Evolutionary conservation across 2,797 vertebrate species (phyloP).

Genomic region (Coregonus suidteri): DNA sequence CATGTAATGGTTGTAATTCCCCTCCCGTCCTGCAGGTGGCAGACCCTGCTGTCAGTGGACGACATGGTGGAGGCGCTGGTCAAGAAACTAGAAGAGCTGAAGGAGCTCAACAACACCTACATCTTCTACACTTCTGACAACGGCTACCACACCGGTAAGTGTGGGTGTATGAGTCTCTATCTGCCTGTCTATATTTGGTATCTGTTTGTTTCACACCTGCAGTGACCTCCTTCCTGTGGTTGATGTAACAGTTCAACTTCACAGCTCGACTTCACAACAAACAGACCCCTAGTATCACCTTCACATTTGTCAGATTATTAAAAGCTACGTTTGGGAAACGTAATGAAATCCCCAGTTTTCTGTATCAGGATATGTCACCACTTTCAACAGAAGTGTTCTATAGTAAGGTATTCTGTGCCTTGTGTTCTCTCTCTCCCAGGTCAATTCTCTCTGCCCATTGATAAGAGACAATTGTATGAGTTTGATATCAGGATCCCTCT

Average conservation of each 20-base stretch:
- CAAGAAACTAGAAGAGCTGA: conserved; percentile 69
- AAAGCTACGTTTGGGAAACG: neutral
- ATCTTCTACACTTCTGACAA: conserved; percentile 82
- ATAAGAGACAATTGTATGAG: conserved; percentile 82
- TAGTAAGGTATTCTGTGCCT: neutral
- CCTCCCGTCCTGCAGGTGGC: conserved; percentile 69
- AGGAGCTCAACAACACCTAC: conserved; percentile 78
- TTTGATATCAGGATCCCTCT: conserved; percentile 80
- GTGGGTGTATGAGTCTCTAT: neutral
- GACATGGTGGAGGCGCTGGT: conserved; percentile 80
- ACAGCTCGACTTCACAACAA: neutral
- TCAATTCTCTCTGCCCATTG: conserved; percentile 83
- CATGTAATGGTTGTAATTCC: neutral
- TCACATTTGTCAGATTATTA: neutral
- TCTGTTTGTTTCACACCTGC: conserved; percentile 1
- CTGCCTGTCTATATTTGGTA: neutral
- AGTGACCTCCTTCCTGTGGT: neutral
- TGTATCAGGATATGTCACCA: neutral
- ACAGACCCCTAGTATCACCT: neutral
- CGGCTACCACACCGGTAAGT: conserved; percentile 81
- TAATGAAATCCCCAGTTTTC: neutral
- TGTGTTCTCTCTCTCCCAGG: conserved; percentile 54
- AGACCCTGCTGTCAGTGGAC: conserved; percentile 80
- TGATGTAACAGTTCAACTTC: neutral
- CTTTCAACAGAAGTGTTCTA: neutral